Percentiles rank a stretch among this genome's conserved stretches.
Evolutionary conservation across 2,113 vertebrate genomes (phyloP).

Genomic region (Oreochromis tanganicae): DNA sequence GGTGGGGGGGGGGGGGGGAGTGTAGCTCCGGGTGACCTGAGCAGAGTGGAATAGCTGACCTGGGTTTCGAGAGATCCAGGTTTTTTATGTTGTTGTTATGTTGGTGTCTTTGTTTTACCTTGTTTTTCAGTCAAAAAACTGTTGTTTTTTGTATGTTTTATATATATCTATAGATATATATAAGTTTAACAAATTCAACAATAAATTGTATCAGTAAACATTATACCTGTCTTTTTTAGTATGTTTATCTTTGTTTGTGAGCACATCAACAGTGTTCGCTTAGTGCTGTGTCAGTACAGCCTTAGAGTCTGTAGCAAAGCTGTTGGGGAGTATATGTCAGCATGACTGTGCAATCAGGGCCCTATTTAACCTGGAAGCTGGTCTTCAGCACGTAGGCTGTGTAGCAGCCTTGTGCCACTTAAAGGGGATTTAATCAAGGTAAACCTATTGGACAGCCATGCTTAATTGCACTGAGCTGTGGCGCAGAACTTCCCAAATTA

Average conservation of each 20-base stretch:
- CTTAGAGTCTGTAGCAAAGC: not conserved
- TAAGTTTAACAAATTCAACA: not conserved
- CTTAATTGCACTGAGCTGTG: not conserved
- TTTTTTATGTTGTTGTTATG: not conserved
- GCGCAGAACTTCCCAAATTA: not conserved
- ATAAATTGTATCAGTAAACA: not conserved
- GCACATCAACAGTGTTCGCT: not conserved
- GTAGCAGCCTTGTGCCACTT: not conserved
- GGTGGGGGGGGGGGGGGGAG: fast-evolving
- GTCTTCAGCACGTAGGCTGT: not conserved
- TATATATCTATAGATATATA: not conserved
- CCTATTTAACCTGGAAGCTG: not conserved
- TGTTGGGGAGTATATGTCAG: not conserved
- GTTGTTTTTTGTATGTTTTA: not conserved
- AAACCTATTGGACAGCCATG: not conserved
- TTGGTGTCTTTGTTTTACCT: not conserved
- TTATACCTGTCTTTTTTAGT: not conserved
- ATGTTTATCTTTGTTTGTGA: not conserved
- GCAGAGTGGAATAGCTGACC: not conserved
- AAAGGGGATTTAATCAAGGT: not conserved
- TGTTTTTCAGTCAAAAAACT: not conserved
- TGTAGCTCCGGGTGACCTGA: not conserved
- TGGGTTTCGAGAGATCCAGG: not conserved
- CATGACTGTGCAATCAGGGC: not conserved
- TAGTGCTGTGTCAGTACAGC: not conserved